Conservation (phyloP, 1,140 invertebrate species). For the Pachyrhynchus sulphureomaculatus region DNA sequence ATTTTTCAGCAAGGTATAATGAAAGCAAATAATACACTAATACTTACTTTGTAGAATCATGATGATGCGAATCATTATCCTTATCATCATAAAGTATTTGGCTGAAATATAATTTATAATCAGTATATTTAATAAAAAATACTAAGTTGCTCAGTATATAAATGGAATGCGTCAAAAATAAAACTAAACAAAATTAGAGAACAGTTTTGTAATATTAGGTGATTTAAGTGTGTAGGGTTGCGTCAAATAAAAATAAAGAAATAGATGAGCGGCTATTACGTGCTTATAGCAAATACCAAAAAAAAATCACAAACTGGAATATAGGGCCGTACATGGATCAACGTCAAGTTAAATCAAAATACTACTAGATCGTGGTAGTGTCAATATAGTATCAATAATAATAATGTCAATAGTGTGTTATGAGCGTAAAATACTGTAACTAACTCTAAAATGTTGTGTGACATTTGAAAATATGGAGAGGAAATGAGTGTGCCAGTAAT, state of each 20-base stretch:
- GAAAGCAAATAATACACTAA: too few species aligned
- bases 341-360: neutral
- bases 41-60: slow-evolving; percentile 59
- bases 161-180: slow-evolving; percentile 9
- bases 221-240: slow-evolving; percentile 3
- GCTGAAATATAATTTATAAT: slow-evolving; percentile 53
- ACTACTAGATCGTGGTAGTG: neutral
- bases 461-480: too few species aligned
- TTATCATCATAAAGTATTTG: slow-evolving; percentile 67
- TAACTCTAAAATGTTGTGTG: too few species aligned
- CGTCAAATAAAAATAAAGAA: slow-evolving; percentile 6
- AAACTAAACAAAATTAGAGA: slow-evolving; percentile 7
- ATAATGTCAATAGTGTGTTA: too few species aligned
- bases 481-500: too few species aligned
- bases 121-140: neutral
- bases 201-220: neutral
- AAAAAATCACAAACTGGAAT: neutral
- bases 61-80: slow-evolving; percentile 57
- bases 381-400: too few species aligned
- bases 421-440: too few species aligned
- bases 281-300: neutral
- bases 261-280: neutral
- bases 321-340: neutral
- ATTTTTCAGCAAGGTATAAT: too few species aligned
- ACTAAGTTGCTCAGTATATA: neutral